phyloP scores from a whole-genome alignment of 2,888 invertebrate genomes.

The Schizaphis graminum region DNA sequence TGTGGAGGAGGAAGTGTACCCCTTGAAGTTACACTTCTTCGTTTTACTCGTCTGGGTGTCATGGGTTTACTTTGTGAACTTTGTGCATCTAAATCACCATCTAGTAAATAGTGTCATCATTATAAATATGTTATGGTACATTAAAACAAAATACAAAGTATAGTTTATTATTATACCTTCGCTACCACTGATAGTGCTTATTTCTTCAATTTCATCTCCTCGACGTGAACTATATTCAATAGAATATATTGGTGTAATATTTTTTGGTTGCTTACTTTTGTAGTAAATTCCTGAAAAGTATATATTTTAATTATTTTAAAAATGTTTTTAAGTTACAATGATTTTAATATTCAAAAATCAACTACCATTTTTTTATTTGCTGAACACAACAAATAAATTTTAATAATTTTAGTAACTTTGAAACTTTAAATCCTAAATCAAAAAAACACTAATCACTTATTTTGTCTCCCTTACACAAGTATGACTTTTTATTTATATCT shows the following conservation, averaged over 20 bases:
- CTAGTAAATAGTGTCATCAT: neutral
- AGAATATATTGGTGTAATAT: constrained; percentile 76
- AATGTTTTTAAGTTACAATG: neutral
- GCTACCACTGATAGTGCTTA: constrained; percentile 57
- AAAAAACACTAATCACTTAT: neutral
- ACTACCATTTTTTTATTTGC: neutral
- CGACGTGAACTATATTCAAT: constrained; percentile 78
- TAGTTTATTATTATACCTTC: constrained; percentile 38
- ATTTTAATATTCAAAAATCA: neutral
- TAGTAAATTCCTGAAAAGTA: constrained; percentile 60
- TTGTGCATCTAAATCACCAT: constrained; percentile 62
- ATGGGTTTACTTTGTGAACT: constrained; percentile 78
- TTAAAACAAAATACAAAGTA: neutral
- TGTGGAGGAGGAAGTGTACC: constrained; percentile 72
- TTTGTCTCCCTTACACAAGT: neutral
- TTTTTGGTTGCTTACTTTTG: constrained; percentile 69
- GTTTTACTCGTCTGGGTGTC: constrained; percentile 89
- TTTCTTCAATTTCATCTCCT: constrained; percentile 66
- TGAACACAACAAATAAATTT: neutral
- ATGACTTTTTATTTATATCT: neutral
- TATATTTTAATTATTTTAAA: neutral
- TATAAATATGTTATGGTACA: neutral
- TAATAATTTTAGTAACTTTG: neutral
- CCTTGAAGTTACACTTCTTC: constrained; percentile 77
- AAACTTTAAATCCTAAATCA: neutral